These are phyloP conservation scores for Sylvia borin DNA, from an alignment of 2,797 vertebrate genomes.

Conservation along the genomic window DNA sequence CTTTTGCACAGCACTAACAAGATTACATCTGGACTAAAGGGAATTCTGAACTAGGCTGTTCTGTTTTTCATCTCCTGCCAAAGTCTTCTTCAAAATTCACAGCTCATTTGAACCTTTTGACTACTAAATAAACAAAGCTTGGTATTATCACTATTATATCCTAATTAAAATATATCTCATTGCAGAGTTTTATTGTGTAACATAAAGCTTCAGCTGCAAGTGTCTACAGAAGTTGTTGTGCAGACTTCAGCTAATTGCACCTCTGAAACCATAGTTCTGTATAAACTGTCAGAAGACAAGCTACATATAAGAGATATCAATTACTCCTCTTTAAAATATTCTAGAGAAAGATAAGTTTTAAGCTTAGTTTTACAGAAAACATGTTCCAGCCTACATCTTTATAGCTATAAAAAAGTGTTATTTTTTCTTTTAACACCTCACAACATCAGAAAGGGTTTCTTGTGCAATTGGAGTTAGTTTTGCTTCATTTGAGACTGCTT, in stretches of 20 bases:
- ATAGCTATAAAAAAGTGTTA: neutral
- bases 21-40: neutral
- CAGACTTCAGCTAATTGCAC: constrained; percentile 48
- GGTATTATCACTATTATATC: constrained; percentile 48
- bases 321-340: neutral
- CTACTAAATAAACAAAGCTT: constrained; percentile 76
- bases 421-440: neutral
- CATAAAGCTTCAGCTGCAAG: constrained; percentile 64
- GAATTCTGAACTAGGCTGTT: neutral
- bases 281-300: constrained; percentile 26
- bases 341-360: neutral
- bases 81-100: constrained; percentile 67
- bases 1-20: neutral
- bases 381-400: neutral
- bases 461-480: neutral
- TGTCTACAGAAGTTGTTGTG: constrained; percentile 49
- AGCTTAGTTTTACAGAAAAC: neutral
- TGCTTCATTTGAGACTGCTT: neutral
- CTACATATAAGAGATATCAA: neutral
- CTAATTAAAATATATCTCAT: constrained; percentile 75
- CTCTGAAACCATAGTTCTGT: constrained; percentile 43
- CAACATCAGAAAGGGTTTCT: neutral
- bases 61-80: constrained; percentile 52
- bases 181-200: constrained; percentile 63
- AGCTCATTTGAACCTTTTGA: constrained; percentile 69